Conservation (phyloP, 2,797 vertebrate genomes). For the Coilia nasus region DNA sequence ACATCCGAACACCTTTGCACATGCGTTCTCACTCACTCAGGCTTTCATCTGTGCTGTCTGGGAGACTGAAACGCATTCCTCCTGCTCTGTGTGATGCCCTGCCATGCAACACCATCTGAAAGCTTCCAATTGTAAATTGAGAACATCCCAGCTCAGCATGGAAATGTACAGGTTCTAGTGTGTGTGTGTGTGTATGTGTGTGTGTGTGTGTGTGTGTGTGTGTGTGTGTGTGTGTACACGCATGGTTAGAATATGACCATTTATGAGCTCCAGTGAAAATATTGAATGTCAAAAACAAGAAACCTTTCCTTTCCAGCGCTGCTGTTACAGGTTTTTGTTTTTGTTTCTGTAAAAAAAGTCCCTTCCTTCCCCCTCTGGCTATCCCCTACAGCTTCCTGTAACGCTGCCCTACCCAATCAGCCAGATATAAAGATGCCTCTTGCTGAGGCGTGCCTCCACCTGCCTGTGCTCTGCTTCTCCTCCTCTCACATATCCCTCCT, state of each 20-base stretch:
- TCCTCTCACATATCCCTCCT: background rate
- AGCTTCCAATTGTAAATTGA: background rate
- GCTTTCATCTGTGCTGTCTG: background rate
- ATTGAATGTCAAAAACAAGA: background rate
- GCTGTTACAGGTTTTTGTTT: background rate
- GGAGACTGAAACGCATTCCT: background rate
- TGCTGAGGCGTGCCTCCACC: background rate
- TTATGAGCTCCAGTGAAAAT: background rate
- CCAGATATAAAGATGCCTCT: background rate
- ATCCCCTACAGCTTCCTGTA: background rate
- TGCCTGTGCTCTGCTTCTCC: background rate
- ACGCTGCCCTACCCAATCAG: background rate
- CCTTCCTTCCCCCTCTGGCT: background rate
- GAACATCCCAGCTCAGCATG: background rate
- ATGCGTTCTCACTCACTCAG: no score
- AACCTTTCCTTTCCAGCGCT: background rate
- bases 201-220: background rate
- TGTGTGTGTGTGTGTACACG: background rate
- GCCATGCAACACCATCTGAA: background rate
- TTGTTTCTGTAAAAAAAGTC: background rate
- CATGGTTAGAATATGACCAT: background rate
- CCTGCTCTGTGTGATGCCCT: background rate
- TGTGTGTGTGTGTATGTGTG: background rate
- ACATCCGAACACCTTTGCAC: background rate
- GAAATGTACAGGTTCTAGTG: background rate